Conservation (phyloP, 2,888 invertebrate genomes). For the Harpagoxenus sublaevis region DNA sequence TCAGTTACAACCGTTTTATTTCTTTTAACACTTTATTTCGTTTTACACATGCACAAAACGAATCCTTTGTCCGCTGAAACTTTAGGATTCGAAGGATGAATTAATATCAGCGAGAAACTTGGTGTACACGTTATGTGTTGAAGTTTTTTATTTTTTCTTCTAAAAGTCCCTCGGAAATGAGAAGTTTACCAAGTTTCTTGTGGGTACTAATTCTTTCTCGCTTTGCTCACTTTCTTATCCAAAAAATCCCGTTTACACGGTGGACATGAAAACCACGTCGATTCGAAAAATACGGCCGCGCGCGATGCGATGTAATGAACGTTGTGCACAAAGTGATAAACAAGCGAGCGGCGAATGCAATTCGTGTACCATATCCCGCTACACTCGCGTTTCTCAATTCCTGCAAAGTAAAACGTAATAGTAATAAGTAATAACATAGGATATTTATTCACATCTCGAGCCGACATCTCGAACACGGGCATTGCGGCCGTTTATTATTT, state of each 20-base stretch:
- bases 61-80: not conserved
- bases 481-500: constrained; percentile 71
- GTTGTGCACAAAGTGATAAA: constrained; percentile 6
- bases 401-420: constrained; percentile 59
- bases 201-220: not conserved
- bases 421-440: constrained; percentile 66
- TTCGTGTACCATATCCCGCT: constrained; percentile 8
- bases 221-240: not conserved
- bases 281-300: not conserved
- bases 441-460: constrained; percentile 66
- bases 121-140: not conserved
- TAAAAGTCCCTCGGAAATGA: not conserved
- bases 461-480: constrained; percentile 29
- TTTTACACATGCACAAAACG: not conserved
- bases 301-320: constrained; percentile 20
- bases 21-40: not conserved
- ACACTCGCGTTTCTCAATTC: constrained; percentile 43
- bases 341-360: constrained; percentile 6
- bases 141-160: not conserved
- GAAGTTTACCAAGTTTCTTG: not conserved
- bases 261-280: not conserved
- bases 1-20: not conserved
- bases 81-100: constrained; percentile 6
- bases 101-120: not conserved
- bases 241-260: not conserved